These are phyloP conservation scores for Sterna hirundo DNA, from an alignment of 2,113 vertebrate genomes.

Conservation along the genomic window DNA sequence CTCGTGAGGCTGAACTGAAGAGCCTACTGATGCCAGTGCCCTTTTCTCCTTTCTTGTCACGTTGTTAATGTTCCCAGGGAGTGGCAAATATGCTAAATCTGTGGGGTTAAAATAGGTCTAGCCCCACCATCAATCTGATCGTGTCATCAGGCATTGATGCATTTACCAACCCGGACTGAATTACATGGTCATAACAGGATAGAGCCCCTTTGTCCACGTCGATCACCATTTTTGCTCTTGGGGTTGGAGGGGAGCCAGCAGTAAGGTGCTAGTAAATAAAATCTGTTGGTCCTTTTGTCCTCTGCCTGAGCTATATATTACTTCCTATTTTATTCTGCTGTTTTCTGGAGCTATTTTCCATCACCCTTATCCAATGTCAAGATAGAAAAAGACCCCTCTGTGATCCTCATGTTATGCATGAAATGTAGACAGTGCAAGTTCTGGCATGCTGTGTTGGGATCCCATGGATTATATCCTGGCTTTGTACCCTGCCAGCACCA, in stretches of 20 bases:
- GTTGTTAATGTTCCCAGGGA: neutral
- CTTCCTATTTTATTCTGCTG: neutral
- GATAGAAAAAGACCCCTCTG: neutral
- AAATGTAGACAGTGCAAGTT: neutral
- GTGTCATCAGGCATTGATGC: neutral
- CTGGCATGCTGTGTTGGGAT: neutral
- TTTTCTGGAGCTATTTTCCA: neutral
- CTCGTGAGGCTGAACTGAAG: neutral
- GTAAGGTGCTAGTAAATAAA: neutral
- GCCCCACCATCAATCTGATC: neutral
- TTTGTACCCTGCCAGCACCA: neutral
- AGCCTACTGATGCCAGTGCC: neutral
- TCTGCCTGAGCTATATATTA: neutral
- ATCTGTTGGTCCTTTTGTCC: neutral
- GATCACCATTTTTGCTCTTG: neutral
- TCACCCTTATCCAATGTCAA: neutral
- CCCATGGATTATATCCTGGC: neutral
- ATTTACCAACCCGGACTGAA: neutral
- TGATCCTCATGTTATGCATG: neutral
- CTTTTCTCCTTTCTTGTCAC: neutral
- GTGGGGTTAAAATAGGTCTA: neutral
- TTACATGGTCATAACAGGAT: accelerated
- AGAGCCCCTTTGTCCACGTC: neutral
- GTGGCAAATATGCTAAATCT: neutral
- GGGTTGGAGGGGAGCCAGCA: neutral